Percentiles rank a stretch among this genome's conserved stretches.
Evolutionary conservation across 2,113 vertebrate species (phyloP).

Genomic region (Eretmochelys imbricata): DNA sequence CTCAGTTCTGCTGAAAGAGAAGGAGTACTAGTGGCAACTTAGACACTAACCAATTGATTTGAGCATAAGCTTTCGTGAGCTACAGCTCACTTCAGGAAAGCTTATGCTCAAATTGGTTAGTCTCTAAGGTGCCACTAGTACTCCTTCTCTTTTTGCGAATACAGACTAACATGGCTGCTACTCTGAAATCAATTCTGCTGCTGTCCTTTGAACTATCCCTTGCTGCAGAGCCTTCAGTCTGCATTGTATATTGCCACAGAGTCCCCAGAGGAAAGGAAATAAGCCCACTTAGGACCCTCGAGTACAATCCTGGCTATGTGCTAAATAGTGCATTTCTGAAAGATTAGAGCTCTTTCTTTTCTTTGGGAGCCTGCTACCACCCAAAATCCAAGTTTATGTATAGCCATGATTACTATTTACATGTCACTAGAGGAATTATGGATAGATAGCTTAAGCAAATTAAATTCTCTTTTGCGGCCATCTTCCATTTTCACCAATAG

Average conservation of each 20-base stretch:
- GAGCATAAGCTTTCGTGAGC: too few relatives aligned
- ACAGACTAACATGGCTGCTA: too few relatives aligned
- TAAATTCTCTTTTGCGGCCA: neutral
- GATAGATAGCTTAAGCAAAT: neutral
- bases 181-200: neutral
- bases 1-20: neutral
- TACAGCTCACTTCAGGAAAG: too few relatives aligned
- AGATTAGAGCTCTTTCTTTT: neutral
- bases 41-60: too few relatives aligned
- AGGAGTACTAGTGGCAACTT: too few relatives aligned
- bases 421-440: neutral
- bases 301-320: neutral
- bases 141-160: too few relatives aligned
- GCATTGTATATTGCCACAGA: neutral
- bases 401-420: neutral
- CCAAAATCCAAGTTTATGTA: neutral
- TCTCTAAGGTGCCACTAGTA: too few relatives aligned
- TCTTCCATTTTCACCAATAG: neutral
- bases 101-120: too few relatives aligned
- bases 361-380: neutral
- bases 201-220: neutral
- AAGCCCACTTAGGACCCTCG: neutral
- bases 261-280: neutral
- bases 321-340: neutral
- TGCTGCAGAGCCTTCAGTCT: neutral